Evolutionary conservation across 2,113 vertebrate genomes (phyloP).

Genomic region (Miniopterus natalensis): DNA sequence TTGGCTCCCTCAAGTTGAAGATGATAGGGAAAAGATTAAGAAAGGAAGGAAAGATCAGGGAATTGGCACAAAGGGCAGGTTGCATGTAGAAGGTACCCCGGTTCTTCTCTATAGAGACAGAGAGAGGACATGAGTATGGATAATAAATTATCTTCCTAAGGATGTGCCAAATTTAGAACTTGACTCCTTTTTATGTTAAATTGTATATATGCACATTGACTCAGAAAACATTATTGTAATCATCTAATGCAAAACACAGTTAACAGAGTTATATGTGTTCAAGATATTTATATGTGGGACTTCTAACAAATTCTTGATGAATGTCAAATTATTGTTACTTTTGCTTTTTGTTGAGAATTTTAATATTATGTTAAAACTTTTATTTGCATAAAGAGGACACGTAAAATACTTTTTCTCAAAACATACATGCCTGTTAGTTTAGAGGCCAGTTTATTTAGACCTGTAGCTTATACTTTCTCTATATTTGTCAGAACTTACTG

Average conservation of each 20-base stretch:
- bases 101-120: neutral
- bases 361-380: neutral
- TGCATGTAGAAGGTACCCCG: neutral
- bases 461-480: neutral
- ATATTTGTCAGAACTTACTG: slow-evolving; percentile 42
- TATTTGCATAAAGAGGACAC: neutral
- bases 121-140: neutral
- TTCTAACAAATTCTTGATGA: neutral
- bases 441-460: slow-evolving; percentile 39
- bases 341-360: slow-evolving; percentile 23
- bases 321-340: neutral
- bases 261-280: neutral
- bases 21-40: neutral
- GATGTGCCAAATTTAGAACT: neutral
- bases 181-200: neutral
- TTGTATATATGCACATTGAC: neutral
- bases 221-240: neutral
- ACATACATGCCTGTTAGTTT: neutral
- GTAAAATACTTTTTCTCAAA: slow-evolving; percentile 46
- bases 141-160: neutral
- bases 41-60: neutral
- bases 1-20: neutral
- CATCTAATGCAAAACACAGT: neutral
- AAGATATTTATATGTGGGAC: neutral
- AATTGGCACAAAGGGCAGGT: neutral